phyloP scores from a whole-genome alignment of 2,797 vertebrate genomes.

The Bucorvus abyssinicus region DNA sequence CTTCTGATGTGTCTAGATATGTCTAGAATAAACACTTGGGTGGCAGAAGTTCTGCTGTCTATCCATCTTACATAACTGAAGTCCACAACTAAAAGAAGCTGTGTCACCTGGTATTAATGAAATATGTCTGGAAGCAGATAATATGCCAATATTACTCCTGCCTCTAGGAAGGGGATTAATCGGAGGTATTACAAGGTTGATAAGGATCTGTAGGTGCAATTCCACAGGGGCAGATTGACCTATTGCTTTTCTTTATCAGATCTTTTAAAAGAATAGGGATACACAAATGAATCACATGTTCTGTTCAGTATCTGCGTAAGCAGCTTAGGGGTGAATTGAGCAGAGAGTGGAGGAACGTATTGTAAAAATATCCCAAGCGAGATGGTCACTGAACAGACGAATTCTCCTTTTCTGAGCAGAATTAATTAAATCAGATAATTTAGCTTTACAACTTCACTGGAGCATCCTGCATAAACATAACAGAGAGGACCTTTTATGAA shows the following conservation, averaged over 20 bases:
- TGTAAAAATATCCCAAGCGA: background rate
- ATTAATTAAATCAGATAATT: background rate
- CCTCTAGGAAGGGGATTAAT: conserved; percentile 13
- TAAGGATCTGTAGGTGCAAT: background rate
- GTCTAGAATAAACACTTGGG: background rate
- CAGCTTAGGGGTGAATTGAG: background rate
- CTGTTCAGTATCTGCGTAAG: conserved; percentile 8
- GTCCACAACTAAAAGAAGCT: background rate
- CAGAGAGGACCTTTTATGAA: background rate
- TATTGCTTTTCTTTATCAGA: conserved; percentile 28
- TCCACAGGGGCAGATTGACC: background rate
- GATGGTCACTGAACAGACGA: background rate
- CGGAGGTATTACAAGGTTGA: conserved; percentile 6
- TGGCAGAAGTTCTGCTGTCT: background rate
- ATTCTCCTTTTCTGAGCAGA: background rate
- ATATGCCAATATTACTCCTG: background rate
- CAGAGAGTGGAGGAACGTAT: background rate
- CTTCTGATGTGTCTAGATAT: background rate
- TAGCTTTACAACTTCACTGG: background rate
- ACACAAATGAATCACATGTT: background rate
- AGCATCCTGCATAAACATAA: background rate
- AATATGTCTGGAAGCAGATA: background rate
- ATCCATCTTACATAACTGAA: background rate
- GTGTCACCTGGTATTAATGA: background rate
- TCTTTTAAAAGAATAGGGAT: conserved; percentile 24